Base-by-base conservation (phyloP, 1,140 invertebrate species). In the Aphelenchoides fujianensis region DNA sequence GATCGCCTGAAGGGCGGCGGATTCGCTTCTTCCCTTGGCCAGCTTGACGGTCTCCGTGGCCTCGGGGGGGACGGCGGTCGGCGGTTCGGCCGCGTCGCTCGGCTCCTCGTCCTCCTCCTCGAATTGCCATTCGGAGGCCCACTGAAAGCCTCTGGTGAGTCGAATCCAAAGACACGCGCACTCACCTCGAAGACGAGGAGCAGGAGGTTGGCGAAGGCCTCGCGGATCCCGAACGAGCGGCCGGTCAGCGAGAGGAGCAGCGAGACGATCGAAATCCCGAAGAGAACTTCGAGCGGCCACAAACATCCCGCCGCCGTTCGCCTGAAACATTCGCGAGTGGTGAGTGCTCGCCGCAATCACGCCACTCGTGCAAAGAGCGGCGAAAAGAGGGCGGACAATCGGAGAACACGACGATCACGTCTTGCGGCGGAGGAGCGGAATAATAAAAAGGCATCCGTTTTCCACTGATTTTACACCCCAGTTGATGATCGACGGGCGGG, bases 161-260 rank as follows among this genome's bases (percentile, higher is more conserved):
- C 5, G 23, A 27, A 59, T 5, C 34, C 34, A 5, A 34, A 31
- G n/a, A 23, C 7, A 16, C 30, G 16, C 12, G 32, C 28, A 48
- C 74, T n/a, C 2, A 74, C 73, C 48, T 74, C 72, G 57, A 73
- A 73, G 19, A 73, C 36, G 31, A 36, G 19, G 30, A 73, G 19
- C 54, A 73, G 37, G 7, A 54, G 28, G 28, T 53, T 9, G 31
- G 69, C 72, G 69, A 62, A 74, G 41, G 9, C 28, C 35, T 61
- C 48, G n/a, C 72, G 12, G 1, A 74, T n/a, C 23, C 72, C 72
- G 27, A 61, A 32, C 32, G 72, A 62, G 28, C 66, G 36, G 31
- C 72, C 72, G 30, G 69, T 27, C 23, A 37, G 59, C 55, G 72
- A 57, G 28, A 74, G 30, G 2, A 27, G 48, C 19, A 64, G n/a